These are phyloP conservation scores for Oligia latruncula DNA, from an alignment of 2,888 invertebrate species.

Conservation along the genomic window DNA sequence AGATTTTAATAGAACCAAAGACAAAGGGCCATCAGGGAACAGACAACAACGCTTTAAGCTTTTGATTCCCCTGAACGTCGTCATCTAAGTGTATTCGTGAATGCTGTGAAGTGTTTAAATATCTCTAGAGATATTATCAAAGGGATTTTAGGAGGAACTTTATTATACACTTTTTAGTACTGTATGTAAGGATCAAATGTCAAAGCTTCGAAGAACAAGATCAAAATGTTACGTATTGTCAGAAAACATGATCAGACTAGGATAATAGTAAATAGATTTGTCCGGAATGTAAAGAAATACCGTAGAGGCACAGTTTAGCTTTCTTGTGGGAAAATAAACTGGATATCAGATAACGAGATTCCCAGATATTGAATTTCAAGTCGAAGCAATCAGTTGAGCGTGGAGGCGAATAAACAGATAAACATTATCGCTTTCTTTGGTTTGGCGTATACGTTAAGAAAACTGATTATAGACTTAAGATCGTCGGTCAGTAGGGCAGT, in stretches of 20 bases:
- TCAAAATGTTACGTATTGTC: background rate
- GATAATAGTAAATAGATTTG: slow-evolving; percentile 9
- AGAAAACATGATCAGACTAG: background rate
- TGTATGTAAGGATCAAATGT: background rate
- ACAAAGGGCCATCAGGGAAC: slow-evolving; percentile 46
- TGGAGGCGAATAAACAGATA: slow-evolving; percentile 63
- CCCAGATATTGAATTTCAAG: slow-evolving; percentile 72
- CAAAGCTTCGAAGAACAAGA: background rate
- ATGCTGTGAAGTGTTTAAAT: slow-evolving; percentile 45
- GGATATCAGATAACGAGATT: slow-evolving; percentile 74
- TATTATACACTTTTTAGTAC: background rate
- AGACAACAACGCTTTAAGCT: slow-evolving; percentile 51
- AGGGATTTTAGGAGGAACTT: slow-evolving; percentile 14
- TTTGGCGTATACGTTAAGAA: slow-evolving; percentile 13
- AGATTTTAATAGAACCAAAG: slow-evolving; percentile 45
- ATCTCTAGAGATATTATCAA: slow-evolving; percentile 26
- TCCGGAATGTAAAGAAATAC: slow-evolving; percentile 37
- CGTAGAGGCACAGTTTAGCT: slow-evolving; percentile 49
- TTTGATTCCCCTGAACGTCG: slow-evolving; percentile 50
- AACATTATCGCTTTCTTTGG: slow-evolving; percentile 55
- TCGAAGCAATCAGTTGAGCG: slow-evolving; percentile 68
- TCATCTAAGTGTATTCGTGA: slow-evolving; percentile 38
- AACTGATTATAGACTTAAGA: slow-evolving; percentile 32
- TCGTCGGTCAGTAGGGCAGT: slow-evolving; percentile 60
- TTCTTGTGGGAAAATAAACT: slow-evolving; percentile 79